Base-by-base conservation (phyloP, 2,888 invertebrate species). In the Mythimna lalbum region DNA sequence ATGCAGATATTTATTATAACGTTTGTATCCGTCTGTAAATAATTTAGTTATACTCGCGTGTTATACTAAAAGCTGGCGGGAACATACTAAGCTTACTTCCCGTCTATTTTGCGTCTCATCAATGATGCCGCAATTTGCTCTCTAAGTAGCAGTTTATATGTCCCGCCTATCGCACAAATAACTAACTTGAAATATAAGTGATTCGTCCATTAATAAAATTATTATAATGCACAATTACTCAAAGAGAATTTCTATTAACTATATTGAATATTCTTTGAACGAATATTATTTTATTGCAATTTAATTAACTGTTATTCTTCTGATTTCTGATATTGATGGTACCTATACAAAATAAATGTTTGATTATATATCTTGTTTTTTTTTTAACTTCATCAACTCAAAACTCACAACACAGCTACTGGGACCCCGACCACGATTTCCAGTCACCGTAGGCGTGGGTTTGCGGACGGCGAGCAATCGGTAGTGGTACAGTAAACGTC, bases 281-380 rank as follows among this genome's bases (percentile, higher is more conserved):
- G 27, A 71, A 60, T 71, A 69, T 53, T 53, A 39, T 66, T 71
- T 70, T 65, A 75, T 62, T 70, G 53, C 33, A 57, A 73, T 52
- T 67, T 70, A 66, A 60, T 69, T 62, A 23, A 56, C 56, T 73
- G 71, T 71, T 81, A 60, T 53, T 79, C 33, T 75, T 71, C 69
- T 69, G 56, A 72, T 78, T 50, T 73, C 69, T 71, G 62, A 77
- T 78, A 49, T 73, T 76, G 55, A 78, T 83, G 81, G 70, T 82
- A 82, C 81, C 69, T 68, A 78, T 82, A 73, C 70, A 64, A 80
- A 86, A 82, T 86, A 85, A 82, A 81, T 76, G 71, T 82, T 86
- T 85, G 81, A 86, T 75, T 43, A 50, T 78, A 59, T 52, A 27
- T 43, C 50, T 57, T 14, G 53, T 67, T 23, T 70, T 69, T 62